phyloP scores from a whole-genome alignment of 1,140 invertebrate genomes.

The Trachymyrmex septentrionalis region DNA sequence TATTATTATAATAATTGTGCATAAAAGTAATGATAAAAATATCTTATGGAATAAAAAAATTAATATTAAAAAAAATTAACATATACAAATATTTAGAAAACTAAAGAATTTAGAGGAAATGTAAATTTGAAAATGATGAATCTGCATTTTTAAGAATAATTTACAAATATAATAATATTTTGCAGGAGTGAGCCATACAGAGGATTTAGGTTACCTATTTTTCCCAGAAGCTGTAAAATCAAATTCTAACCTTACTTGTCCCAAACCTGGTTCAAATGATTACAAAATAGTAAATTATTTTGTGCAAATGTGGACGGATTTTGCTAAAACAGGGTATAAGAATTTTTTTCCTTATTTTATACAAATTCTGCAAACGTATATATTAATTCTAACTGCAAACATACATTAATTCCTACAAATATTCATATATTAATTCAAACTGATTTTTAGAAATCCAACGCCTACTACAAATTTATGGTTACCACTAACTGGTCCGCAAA shows the following conservation, averaged over 20 bases:
- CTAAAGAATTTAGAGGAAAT: not conserved
- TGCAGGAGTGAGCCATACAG: slow-evolving; percentile 77
- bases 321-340: slow-evolving; percentile 73
- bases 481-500: slow-evolving; percentile 50
- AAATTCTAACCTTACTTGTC: not conserved
- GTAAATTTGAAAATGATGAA: not conserved
- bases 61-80: too few relatives aligned
- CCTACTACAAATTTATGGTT: slow-evolving; percentile 62
- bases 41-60: not conserved
- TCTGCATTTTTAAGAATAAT: not conserved
- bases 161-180: slow-evolving; percentile 31
- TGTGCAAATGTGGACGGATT: slow-evolving; percentile 76
- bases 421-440: not conserved
- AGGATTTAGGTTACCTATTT: slow-evolving; percentile 79
- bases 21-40: not conserved
- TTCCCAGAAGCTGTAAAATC: not conserved
- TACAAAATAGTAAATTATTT: slow-evolving; percentile 75
- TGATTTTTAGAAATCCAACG: slow-evolving; percentile 71
- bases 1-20: not conserved
- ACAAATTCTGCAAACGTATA: not conserved
- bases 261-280: slow-evolving; percentile 4
- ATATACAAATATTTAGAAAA: not conserved
- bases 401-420: slow-evolving; percentile 7
- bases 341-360: not conserved
- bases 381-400: slow-evolving; percentile 11